A percentile compares a stretch with the other conserved stretches of the same genome.
Evolutionary conservation across 2,888 invertebrate species (phyloP).

Genomic region (Spodoptera littoralis): DNA sequence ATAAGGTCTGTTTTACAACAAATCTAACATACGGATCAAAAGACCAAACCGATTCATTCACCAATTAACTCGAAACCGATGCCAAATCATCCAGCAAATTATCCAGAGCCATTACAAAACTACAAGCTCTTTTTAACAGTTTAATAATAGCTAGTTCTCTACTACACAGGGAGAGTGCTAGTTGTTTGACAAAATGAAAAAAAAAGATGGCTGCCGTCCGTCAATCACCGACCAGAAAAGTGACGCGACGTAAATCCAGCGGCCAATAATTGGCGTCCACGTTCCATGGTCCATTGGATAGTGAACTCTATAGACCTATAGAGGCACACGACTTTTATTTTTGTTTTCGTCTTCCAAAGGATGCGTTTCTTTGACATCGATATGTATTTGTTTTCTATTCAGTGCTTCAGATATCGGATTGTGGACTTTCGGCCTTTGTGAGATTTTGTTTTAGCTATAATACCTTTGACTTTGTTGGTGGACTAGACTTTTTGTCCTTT

Average conservation of each 20-base stretch:
- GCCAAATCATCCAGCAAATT: slow-evolving; percentile 30
- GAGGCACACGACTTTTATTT: slow-evolving; percentile 33
- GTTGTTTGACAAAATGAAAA: slow-evolving; percentile 58
- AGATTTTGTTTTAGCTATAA: slow-evolving; percentile 13
- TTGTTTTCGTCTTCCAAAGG: slow-evolving; percentile 32
- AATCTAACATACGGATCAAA: slow-evolving; percentile 26
- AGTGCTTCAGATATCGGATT: slow-evolving; percentile 30
- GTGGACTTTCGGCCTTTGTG: slow-evolving; percentile 21
- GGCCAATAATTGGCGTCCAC: slow-evolving; percentile 78
- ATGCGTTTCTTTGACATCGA: slow-evolving; percentile 47
- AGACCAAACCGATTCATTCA: slow-evolving; percentile 2
- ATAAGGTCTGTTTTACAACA: slow-evolving; percentile 11
- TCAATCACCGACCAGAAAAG: slow-evolving; percentile 72
- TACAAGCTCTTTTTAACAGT: slow-evolving; percentile 15
- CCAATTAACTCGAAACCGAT: slow-evolving; percentile 21
- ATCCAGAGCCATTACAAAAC: slow-evolving; percentile 12
- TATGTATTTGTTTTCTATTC: slow-evolving; percentile 33
- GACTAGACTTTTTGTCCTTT: slow-evolving; percentile 4
- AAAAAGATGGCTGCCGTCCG: slow-evolving; percentile 62
- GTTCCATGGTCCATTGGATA: slow-evolving; percentile 67
- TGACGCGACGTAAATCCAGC: slow-evolving; percentile 73
- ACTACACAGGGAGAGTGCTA: slow-evolving; percentile 36
- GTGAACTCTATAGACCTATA: slow-evolving; percentile 48
- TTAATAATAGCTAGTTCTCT: slow-evolving; percentile 43
- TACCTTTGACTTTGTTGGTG: slow-evolving; percentile 12